Base-by-base conservation (phyloP, 2,113 vertebrate genomes). In the Dasypus novemcinctus region DNA sequence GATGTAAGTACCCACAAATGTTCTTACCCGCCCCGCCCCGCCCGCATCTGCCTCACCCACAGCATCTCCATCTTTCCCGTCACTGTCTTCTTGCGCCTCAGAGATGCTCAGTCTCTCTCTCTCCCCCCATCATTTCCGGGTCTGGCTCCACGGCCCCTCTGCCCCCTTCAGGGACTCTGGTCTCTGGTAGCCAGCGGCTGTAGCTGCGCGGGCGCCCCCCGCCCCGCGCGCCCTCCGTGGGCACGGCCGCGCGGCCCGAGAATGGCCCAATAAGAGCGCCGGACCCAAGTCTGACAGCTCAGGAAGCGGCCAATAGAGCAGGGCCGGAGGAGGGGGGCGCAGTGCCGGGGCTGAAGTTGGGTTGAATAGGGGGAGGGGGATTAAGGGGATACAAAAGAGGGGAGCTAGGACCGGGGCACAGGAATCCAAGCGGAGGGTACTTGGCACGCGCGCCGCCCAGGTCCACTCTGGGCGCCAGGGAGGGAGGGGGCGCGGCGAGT, bases 251-350 rank as follows among this genome's bases (percentile, higher is more conserved):
- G 46, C 68, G 97, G 97, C 95, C 96, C 2, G 85, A 69, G 87
- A 76, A 91, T 88, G 33, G 93, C 61, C 99, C 99, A 99, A 99
- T 99, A 74, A 97, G 38, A 96, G 88, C 74, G 79, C 81, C 2
- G 94, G 89, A 59, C 91, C 95, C 49, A 87, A 97, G 97, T 96
- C 97, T 98, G 98, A 98, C 93, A 96, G 96, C 83, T 71, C 72
- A 4, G 17, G 75, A 25, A 68, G 66, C 92, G 96, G 89, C 99
- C 99, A 99, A 99, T 99, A 91, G 93, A n/a, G 96, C 97, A 15
- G 2, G 95, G 78, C 96, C 82, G 23, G 91, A 81, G 85, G 52
- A 69, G 92, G 95, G 98, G 99, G 98, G 98, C 98, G n/a, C 85
- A 59, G 57, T 93, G 95, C 98, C n/a, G 20, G 68, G 85, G 82